Percentiles rank a stretch among this genome's conserved stretches.
Evolutionary conservation across 2,797 vertebrate genomes (phyloP).

Genomic region (Danio albolineatus): DNA sequence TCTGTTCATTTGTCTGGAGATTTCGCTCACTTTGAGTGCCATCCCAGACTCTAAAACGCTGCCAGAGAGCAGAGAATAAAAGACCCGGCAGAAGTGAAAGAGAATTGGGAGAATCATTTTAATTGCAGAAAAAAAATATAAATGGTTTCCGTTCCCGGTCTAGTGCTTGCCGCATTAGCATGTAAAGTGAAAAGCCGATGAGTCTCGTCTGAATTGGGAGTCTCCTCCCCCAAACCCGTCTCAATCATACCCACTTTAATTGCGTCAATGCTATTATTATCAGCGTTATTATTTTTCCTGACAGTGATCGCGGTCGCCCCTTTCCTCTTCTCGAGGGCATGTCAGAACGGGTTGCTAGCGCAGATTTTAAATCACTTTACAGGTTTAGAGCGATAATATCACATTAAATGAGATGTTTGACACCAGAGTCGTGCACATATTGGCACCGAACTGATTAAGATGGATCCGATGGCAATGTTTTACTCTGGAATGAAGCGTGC

Average conservation of each 20-base stretch:
- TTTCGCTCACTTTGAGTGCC: conserved; percentile 13
- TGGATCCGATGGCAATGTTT: neutral
- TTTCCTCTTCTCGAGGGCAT: conserved; percentile 27
- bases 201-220: neutral
- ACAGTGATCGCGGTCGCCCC: conserved; percentile 5
- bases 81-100: neutral
- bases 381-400: conserved; percentile 12
- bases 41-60: conserved; percentile 14
- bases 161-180: conserved; percentile 55
- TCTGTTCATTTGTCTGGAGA: conserved; percentile 24
- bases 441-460: conserved; percentile 32
- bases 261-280: conserved; percentile 46
- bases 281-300: conserved; percentile 42
- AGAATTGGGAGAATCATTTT: conserved; percentile 50
- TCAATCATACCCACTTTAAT: conserved; percentile 31
- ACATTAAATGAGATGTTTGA: conserved; percentile 36
- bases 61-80: conserved; percentile 3
- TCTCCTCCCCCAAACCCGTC: conserved; percentile 6
- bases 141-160: conserved; percentile 57
- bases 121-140: conserved; percentile 62
- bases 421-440: neutral
- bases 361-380: conserved; percentile 33
- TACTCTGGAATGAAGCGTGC: neutral
- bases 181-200: conserved; percentile 54
- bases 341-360: neutral